phyloP scores from a whole-genome alignment of 2,113 vertebrate species.

The Hippopotamus amphibius region DNA sequence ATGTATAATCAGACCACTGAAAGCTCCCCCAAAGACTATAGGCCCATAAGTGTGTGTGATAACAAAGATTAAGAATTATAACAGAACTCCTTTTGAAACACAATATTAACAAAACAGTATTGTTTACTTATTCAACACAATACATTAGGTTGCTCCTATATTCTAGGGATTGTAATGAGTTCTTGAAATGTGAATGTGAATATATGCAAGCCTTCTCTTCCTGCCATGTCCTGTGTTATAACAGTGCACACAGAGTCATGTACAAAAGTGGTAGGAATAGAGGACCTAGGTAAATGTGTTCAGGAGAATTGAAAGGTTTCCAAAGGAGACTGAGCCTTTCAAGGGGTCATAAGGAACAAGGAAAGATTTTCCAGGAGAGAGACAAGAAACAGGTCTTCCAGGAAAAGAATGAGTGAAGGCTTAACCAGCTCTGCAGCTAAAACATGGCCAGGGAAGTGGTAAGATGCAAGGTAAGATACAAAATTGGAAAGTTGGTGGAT shows the following conservation, averaged over 20 bases:
- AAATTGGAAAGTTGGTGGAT: not conserved
- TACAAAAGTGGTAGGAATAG: not conserved
- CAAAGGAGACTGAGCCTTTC: not conserved
- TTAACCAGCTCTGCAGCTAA: not conserved
- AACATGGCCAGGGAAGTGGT: not conserved
- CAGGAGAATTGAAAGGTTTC: not conserved
- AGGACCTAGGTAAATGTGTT: not conserved
- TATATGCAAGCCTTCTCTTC: not conserved
- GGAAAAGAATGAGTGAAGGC: not conserved
- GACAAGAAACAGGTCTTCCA: not conserved
- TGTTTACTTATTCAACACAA: not conserved
- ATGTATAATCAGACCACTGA: not conserved
- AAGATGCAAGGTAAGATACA: not conserved
- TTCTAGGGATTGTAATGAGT: not conserved
- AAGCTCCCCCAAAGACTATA: not conserved
- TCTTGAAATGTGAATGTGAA: not conserved
- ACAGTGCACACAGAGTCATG: not conserved
- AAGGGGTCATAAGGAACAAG: not conserved
- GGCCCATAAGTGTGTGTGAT: not conserved
- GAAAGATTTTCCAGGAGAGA: not conserved
- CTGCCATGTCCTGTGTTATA: not conserved
- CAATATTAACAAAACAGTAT: not conserved
- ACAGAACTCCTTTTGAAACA: not conserved
- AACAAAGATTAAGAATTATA: not conserved
- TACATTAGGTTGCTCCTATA: not conserved